phyloP scores from a whole-genome alignment of 2,888 invertebrate genomes.

The Ditylenchus weischeri region DNA sequence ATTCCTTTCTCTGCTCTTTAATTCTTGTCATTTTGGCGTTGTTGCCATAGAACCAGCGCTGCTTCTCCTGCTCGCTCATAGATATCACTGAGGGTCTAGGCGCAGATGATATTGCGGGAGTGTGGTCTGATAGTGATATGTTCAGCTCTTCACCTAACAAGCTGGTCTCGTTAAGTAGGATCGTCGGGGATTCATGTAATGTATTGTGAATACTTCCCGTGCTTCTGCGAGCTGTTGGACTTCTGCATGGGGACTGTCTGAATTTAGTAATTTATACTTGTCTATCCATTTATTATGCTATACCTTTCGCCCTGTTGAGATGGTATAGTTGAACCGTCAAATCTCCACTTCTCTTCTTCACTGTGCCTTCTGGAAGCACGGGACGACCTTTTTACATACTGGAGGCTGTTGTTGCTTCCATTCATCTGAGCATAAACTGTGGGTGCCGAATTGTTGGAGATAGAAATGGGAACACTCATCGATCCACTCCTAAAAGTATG shows the following conservation, averaged over 20 bases:
- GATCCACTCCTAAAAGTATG: too few relatives aligned
- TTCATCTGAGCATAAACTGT: slow-evolving; percentile 37
- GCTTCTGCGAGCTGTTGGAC: slow-evolving; percentile 7
- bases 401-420: slow-evolving; percentile 32
- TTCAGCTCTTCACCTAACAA: background rate
- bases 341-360: slow-evolving; percentile 26
- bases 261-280: background rate
- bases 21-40: background rate
- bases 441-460: slow-evolving; percentile 27
- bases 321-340: background rate
- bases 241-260: background rate
- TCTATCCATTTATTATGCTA: background rate
- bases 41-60: slow-evolving; percentile 6
- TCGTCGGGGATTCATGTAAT: background rate
- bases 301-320: background rate
- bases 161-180: background rate
- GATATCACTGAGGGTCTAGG: background rate
- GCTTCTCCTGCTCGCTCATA: slow-evolving; percentile 13
- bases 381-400: slow-evolving; percentile 23
- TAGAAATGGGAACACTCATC: slow-evolving; percentile 21
- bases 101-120: background rate
- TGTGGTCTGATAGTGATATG: too few relatives aligned
- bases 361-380: slow-evolving; percentile 26
- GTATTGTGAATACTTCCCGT: slow-evolving; percentile 6
- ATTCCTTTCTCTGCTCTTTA: background rate